Conservation (phyloP, 2,113 vertebrate genomes). For the Tretioscincus oriximinensis region DNA sequence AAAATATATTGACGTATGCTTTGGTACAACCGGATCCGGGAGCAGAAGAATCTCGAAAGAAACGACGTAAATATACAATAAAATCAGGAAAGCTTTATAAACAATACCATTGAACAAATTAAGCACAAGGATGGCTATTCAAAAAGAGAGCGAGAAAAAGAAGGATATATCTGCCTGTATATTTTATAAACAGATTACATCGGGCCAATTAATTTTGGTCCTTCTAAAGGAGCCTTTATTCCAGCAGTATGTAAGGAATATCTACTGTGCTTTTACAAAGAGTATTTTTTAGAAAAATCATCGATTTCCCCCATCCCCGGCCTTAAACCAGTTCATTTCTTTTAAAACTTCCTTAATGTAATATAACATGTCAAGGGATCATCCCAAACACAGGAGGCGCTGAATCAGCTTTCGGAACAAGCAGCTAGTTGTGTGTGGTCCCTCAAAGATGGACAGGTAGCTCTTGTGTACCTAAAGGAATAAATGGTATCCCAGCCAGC, state of each 20-base stretch:
- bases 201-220: constrained; percentile 50
- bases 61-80: constrained; percentile 51
- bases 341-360: constrained; percentile 34
- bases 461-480: constrained; percentile 51
- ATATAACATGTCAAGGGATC: constrained; percentile 47
- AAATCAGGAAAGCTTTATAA: constrained; percentile 59
- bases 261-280: constrained; percentile 81
- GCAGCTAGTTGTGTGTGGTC: constrained; percentile 26
- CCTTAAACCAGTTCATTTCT: constrained; percentile 45
- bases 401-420: constrained; percentile 34
- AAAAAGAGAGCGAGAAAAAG: background rate
- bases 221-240: constrained; percentile 42
- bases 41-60: constrained; percentile 19
- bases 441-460: constrained; percentile 51
- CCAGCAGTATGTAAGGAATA: constrained; percentile 63
- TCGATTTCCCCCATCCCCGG: constrained; percentile 11
- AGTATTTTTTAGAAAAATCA: constrained; percentile 68
- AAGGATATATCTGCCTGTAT: constrained; percentile 48
- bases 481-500: constrained; percentile 44
- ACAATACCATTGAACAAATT: constrained; percentile 53
- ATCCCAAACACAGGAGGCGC: constrained; percentile 57
- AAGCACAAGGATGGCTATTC: constrained; percentile 48
- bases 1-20: constrained; percentile 57
- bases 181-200: constrained; percentile 60
- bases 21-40: constrained; percentile 47